These are phyloP conservation scores for Lycaena phlaeas DNA, from an alignment of 2,888 invertebrate genomes.

Conservation along the genomic window DNA sequence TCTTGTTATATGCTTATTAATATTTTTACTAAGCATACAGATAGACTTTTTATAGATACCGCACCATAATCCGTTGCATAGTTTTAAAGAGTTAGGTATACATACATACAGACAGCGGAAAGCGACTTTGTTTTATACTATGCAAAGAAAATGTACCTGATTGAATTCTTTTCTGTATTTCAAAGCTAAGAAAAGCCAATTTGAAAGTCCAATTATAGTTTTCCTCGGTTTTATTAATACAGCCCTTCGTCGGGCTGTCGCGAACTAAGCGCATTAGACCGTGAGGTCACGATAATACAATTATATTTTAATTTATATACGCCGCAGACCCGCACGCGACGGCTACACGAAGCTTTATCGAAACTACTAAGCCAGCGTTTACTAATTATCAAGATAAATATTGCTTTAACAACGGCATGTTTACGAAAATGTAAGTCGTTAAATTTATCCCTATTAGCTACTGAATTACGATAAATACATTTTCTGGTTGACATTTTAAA, in stretches of 20 bases:
- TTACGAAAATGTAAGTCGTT: slow-evolving; percentile 45
- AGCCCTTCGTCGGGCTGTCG: slow-evolving; percentile 37
- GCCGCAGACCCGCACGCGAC: slow-evolving; percentile 56
- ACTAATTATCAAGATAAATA: slow-evolving; percentile 73
- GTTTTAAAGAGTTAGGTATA: too few relatives aligned
- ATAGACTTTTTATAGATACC: too few relatives aligned
- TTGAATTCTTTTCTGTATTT: too few relatives aligned
- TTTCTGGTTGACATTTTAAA: too few relatives aligned
- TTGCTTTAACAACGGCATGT: slow-evolving; percentile 59
- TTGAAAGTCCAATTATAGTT: slow-evolving; percentile 7
- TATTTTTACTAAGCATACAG: too few relatives aligned
- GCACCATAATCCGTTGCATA: too few relatives aligned
- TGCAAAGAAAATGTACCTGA: too few relatives aligned
- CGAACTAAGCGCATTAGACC: slow-evolving; percentile 52
- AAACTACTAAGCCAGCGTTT: slow-evolving; percentile 54
- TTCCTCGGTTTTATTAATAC: slow-evolving; percentile 25
- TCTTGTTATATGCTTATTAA: too few relatives aligned
- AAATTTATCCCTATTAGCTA: slow-evolving; percentile 24
- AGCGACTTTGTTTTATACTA: too few relatives aligned
- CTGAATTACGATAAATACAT: slow-evolving; percentile 11
- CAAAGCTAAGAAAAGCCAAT: slow-evolving; percentile 3
- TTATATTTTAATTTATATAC: slow-evolving; percentile 72
- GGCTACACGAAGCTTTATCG: slow-evolving; percentile 62
- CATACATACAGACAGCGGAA: too few relatives aligned
- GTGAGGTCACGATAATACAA: slow-evolving; percentile 70